A percentile compares a stretch with the other conserved stretches of the same genome.
Conservation (phyloP, 2,113 vertebrate genomes). For the Damaliscus lunatus region DNA sequence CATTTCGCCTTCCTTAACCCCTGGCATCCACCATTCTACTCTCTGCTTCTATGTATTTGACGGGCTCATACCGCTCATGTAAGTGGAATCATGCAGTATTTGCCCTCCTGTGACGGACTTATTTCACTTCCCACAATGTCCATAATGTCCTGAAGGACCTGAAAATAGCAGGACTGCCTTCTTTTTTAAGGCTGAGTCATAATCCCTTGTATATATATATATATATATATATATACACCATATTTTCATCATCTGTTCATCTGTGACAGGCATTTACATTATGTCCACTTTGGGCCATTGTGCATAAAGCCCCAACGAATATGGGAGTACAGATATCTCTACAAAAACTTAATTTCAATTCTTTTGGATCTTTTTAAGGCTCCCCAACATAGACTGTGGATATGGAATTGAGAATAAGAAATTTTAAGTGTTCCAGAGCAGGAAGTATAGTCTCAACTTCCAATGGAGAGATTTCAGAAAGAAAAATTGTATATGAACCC, state of each 20-base stretch:
- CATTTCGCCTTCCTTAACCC: background rate
- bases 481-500: background rate
- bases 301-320: background rate
- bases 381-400: background rate
- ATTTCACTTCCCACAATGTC: background rate
- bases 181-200: background rate
- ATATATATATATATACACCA: background rate
- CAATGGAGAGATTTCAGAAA: background rate
- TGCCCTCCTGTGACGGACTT: background rate
- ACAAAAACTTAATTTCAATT: background rate
- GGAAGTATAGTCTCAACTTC: background rate
- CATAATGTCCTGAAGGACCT: background rate
- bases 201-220: background rate
- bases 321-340: background rate
- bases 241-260: background rate
- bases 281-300: background rate
- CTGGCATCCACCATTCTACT: background rate
- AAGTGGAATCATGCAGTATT: background rate
- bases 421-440: background rate
- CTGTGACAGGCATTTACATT: background rate
- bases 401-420: background rate
- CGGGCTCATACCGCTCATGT: background rate
- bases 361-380: background rate
- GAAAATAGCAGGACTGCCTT: background rate
- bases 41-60: background rate